Base-by-base conservation (phyloP, 2,113 vertebrate species). In the Camelus bactrianus region DNA sequence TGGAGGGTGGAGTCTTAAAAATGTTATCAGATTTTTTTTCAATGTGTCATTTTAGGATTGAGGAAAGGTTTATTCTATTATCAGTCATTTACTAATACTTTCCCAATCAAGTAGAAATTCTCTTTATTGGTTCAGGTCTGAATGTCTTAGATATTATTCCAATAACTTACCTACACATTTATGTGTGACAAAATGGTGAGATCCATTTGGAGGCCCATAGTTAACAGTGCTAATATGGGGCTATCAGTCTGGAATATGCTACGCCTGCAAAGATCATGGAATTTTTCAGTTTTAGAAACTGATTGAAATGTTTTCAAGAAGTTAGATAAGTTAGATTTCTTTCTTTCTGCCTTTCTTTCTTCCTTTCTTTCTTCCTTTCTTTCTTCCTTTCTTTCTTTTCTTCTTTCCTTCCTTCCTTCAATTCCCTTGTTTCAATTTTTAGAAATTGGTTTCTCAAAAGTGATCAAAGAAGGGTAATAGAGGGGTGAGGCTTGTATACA, bases 201-300 rank as follows among this genome's bases (percentile, higher is more conserved):
- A 73, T 80, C 0, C 26, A 32, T 65, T 72, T 77, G 64, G 7
- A 30, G 19, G 3, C 2, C 12, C n/a, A 3, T 3, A 65, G 14
- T 60, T 69, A 46, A 46, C 15, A 52, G 22, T 35, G 22, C 16
- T 69, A 54, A 67, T 30, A 58, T 46, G 38, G 30, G 12, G 67
- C 85, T 70, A 4, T 28, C 67, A 46, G 2, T 28, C 10, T 35
- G 46, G 48, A 90, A 50, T 69, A 35, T 56, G 6, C n/a, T 62
- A n/a, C 8, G 0, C 9, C 28, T 77, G 6, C 10, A 48, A 28
- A 8, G 60, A 73, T 3, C 7, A 0, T 30, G 4, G 8, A 26
- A 54, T 6, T 70, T 92, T 87, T 13, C 16, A 58, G 3, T 89
- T 84, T 42, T 46, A 79, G 52, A 58, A 85, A 76, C 8, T 22